Conservation (phyloP, 1,140 invertebrate genomes). For the Rhyzopertha dominica region DNA sequence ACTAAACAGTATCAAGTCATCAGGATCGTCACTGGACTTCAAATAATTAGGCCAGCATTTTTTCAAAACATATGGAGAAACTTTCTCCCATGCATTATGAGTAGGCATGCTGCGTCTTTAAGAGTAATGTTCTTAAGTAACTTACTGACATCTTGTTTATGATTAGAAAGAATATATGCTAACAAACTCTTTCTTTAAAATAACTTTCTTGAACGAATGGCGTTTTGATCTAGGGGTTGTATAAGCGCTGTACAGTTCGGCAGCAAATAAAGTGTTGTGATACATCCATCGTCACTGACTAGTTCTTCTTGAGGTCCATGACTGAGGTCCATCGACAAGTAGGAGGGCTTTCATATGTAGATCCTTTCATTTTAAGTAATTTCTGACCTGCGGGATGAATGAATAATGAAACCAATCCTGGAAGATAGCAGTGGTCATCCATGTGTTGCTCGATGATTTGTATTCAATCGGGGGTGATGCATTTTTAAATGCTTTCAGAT, state of each 20-base stretch:
- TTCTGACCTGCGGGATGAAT: constrained; percentile 5
- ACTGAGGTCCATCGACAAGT: constrained; percentile 2
- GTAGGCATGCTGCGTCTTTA: neutral
- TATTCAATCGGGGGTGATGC: constrained; percentile 6
- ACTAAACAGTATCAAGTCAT: too few relatives aligned
- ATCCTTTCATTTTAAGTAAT: constrained; percentile 1
- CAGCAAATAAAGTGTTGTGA: constrained; percentile 7
- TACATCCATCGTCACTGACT: constrained; percentile 8
- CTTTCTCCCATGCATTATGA: constrained; percentile 6
- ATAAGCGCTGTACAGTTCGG: constrained; percentile 8
- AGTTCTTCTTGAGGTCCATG: constrained; percentile 7
- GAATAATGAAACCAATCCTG: constrained; percentile 7
- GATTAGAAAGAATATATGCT: constrained; percentile 8
- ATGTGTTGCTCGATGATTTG: constrained; percentile 1
- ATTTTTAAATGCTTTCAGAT: constrained; percentile 5
- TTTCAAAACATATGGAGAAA: too few relatives aligned
- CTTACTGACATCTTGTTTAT: too few relatives aligned
- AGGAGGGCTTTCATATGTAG: constrained; percentile 1
- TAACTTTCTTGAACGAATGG: constrained; percentile 8
- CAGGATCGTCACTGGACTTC: too few relatives aligned
- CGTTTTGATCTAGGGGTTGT: constrained; percentile 8
- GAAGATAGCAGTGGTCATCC: constrained; percentile 6
- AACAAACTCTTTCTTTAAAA: constrained; percentile 10
- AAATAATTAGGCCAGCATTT: too few relatives aligned
- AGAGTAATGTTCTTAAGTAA: too few relatives aligned